These are phyloP conservation scores for Micromesistius poutassou DNA, from an alignment of 2,797 vertebrate species.

Conservation along the genomic window DNA sequence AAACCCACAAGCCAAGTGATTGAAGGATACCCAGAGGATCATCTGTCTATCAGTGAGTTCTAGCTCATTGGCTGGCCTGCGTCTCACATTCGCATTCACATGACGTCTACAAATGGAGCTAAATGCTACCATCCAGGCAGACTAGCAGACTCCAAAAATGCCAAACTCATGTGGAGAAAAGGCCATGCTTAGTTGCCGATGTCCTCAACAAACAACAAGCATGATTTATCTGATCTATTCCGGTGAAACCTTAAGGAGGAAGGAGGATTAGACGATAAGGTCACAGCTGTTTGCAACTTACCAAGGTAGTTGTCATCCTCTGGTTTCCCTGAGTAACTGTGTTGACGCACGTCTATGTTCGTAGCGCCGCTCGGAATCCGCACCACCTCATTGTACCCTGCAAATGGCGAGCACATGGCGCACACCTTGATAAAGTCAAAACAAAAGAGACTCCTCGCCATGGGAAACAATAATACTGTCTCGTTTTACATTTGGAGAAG, in stretches of 20 bases:
- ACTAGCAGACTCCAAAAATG: neutral
- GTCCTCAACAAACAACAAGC: constrained; percentile 8
- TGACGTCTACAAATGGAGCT: constrained; percentile 25
- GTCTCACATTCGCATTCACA: neutral
- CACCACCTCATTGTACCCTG: constrained; percentile 95
- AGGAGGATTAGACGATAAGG: neutral
- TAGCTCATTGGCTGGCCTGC: constrained; percentile 33
- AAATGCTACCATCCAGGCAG: constrained; percentile 24
- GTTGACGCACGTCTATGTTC: constrained; percentile 95
- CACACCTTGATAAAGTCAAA: neutral
- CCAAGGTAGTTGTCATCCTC: constrained; percentile 99
- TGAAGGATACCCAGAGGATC: constrained; percentile 41
- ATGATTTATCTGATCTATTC: neutral
- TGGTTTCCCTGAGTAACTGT: constrained; percentile 96
- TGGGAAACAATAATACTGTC: neutral
- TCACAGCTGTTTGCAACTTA: constrained; percentile 64
- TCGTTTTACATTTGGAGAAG: no score
- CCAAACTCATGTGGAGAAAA: neutral
- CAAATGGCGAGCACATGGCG: constrained; percentile 19
- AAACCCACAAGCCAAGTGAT: neutral
- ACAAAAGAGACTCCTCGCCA: neutral
- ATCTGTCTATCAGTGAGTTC: constrained; percentile 23
- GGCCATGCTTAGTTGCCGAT: neutral
- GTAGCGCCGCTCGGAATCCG: constrained; percentile 96
- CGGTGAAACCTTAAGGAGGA: neutral